These are phyloP conservation scores for Lontra canadensis DNA, from an alignment of 2,113 vertebrate genomes.

Conservation along the genomic window DNA sequence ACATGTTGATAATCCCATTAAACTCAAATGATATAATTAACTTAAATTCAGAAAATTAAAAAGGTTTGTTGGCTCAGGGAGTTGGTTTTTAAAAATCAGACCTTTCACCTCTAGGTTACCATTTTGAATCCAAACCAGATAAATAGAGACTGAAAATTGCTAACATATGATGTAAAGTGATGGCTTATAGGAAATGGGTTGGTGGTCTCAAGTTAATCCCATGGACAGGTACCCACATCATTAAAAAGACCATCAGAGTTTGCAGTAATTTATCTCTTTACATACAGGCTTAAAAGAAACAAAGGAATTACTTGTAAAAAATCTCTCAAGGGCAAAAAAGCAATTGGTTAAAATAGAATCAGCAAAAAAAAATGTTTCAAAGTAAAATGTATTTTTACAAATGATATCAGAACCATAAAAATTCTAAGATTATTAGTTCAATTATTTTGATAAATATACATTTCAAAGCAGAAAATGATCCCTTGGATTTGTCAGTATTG, in stretches of 20 bases:
- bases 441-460: background rate
- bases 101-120: slow-evolving; percentile 57
- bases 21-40: slow-evolving; percentile 36
- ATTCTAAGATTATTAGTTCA: background rate
- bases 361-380: background rate
- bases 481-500: background rate
- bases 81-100: background rate
- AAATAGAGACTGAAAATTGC: slow-evolving; percentile 71
- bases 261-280: background rate
- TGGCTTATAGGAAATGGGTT: slow-evolving; percentile 41
- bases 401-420: background rate
- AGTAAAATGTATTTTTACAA: slow-evolving; percentile 4
- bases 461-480: background rate
- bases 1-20: slow-evolving; percentile 62
- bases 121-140: slow-evolving; percentile 18
- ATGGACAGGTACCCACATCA: background rate
- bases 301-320: background rate
- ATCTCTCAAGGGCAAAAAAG: background rate
- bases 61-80: background rate
- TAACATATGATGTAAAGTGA: slow-evolving; percentile 56
- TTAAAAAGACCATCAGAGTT: slow-evolving; percentile 58
- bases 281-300: background rate
- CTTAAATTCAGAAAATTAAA: background rate
- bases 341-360: background rate
- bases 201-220: slow-evolving; percentile 57